Evolutionary conservation across 2,888 invertebrate genomes (phyloP).

Genomic region (Chalcis sispes): DNA sequence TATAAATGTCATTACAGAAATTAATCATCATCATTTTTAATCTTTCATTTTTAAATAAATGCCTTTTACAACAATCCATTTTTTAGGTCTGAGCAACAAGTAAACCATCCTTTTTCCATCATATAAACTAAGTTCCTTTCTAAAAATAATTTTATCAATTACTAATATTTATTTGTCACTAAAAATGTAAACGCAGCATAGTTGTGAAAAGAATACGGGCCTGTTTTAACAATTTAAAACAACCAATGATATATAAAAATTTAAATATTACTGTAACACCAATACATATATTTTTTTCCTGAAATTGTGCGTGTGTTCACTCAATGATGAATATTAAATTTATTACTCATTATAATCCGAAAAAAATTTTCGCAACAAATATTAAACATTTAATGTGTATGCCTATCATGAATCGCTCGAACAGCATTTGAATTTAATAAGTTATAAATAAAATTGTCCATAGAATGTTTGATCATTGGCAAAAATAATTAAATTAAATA

Average conservation of each 20-base stretch:
- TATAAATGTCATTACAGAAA: slow-evolving; percentile 11
- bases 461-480: slow-evolving; percentile 31
- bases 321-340: slow-evolving; percentile 48
- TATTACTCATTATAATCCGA: too few relatives aligned
- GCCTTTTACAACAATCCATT: not conserved
- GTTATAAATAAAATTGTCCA: slow-evolving; percentile 19
- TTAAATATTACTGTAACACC: slow-evolving; percentile 31
- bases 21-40: not conserved
- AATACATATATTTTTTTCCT: slow-evolving; percentile 38
- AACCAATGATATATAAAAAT: not conserved
- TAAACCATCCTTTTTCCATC: slow-evolving; percentile 20
- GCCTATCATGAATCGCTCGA: slow-evolving; percentile 42
- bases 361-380: slow-evolving; percentile 16
- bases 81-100: slow-evolving; percentile 17
- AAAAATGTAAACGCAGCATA: slow-evolving; percentile 29
- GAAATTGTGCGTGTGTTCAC: slow-evolving; percentile 71
- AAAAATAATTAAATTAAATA: slow-evolving; percentile 11
- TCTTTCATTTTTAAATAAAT: not conserved
- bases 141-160: slow-evolving; percentile 10
- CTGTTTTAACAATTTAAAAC: slow-evolving; percentile 55
- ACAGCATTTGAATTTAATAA: slow-evolving; percentile 46
- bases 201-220: slow-evolving; percentile 74
- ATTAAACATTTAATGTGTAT: not conserved
- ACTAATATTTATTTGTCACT: slow-evolving; percentile 18
- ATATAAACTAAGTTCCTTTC: not conserved